Base-by-base conservation (phyloP, 2,113 vertebrate species). In the Macrotus californicus region DNA sequence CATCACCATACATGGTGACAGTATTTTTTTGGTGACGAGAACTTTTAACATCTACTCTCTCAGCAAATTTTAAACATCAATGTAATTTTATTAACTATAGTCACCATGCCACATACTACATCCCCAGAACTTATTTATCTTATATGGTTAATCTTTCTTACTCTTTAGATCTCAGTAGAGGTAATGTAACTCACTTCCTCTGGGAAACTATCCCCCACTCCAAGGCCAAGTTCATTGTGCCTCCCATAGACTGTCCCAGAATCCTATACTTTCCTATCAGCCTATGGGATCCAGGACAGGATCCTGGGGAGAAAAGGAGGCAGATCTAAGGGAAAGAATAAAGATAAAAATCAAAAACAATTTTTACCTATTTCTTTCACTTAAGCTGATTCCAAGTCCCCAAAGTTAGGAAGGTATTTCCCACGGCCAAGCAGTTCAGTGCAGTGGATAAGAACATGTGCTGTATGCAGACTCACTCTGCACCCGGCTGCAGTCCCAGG, bases 401-500 rank as follows among this genome's bases (percentile, higher is more conserved):
- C 61, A 54, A 41, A 43, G 26, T 80, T 79, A 36, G 48, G 18
- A 67, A 73, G 43, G 5, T 70, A 12, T 72, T 46, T 41, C 46
- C 50, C 9, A 61, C 1, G 31, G 39, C 46, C 72, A 82, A 43
- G 31, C 7, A 19, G 15, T 73, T 91, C 39, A 66, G 26, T 76
- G 2, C 29, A 79, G 6, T n/a, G 2, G 34, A 66, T 59, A 29
- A 79, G 31, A 92, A 89, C 31, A 61, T 11, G n/a, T n/a, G n/a
- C n/a, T n/a, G n/a, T n/a, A n/a, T 94, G 99, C 99, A 99, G 99
- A 99, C 99, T 98, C 98, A 99, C 99, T 99, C 99, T 99, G 99
- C 99, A 97, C 98, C 97, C 97, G 95, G 98, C 99, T 98, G 99
- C 97, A 76, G 56, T 97, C 98, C 97, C 99, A 98, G 99, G 98